Conservation (phyloP, 2,888 invertebrate genomes). For the Torymus auratus region DNA sequence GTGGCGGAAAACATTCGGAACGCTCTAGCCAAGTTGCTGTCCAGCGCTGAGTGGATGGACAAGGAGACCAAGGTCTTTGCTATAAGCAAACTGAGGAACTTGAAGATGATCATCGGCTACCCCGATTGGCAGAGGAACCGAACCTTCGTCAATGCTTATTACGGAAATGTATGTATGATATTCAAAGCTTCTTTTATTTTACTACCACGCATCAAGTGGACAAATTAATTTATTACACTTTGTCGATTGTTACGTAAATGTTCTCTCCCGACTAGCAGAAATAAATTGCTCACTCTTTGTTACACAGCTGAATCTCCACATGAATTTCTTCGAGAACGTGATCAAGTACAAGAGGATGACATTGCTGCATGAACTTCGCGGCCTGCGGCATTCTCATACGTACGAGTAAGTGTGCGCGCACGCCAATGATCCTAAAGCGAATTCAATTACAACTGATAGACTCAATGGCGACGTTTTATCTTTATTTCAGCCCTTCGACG, state of each 20-base stretch:
- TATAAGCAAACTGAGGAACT: conserved; percentile 42
- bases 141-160: conserved; percentile 48
- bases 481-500: conserved; percentile 41
- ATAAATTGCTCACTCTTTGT: no score
- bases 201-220: no score
- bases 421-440: not conserved
- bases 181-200: no score
- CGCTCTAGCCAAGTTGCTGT: conserved; percentile 27
- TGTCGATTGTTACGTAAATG: no score
- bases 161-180: conserved; percentile 47
- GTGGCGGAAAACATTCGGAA: conserved; percentile 36
- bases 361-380: conserved; percentile 43
- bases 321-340: conserved; percentile 53
- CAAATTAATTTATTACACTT: no score
- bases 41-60: conserved; percentile 54
- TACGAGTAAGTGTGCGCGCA: conserved; percentile 42
- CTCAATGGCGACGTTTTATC: not conserved
- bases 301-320: conserved; percentile 38
- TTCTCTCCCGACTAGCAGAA: no score
- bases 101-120: conserved; percentile 48
- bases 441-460: not conserved
- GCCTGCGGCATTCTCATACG: conserved; percentile 28
- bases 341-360: conserved; percentile 48
- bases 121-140: conserved; percentile 51
- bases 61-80: conserved; percentile 39